Evolutionary conservation across 1,140 invertebrate species (phyloP), one percentile per base, ranked within the genome.

Genomic region (Oryctes rhinoceros): DNA sequence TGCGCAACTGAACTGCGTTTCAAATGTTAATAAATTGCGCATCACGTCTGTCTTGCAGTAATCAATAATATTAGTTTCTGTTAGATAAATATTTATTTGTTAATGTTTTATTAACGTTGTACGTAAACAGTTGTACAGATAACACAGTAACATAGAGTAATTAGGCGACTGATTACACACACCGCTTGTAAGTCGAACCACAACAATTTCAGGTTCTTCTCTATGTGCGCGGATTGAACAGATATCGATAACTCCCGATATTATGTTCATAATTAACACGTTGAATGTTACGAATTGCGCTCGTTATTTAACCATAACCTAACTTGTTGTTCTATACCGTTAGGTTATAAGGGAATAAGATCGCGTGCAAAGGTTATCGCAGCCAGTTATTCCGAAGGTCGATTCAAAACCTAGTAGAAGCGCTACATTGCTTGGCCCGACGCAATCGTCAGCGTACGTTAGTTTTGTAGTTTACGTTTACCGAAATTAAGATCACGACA

Each of bases 331-430:
- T 13, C 20, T 71, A 71, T 24, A 71, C 24, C 65, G 20, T 71
- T 71, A 24, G 5, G 9, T 15, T 71, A 35, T 11, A 71, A 35
- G 24, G 35, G 24, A 30, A 10, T 13, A 71, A 30, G 18, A 71
- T 71, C 35, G 35, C 65, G 65, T 71, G 65, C 24, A 71, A 37
- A 71, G 65, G 65, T 71, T 71, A 71, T 71, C 65, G 35, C 35
- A 24, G 24, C 65, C 24, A 71, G 65, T 71, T 35, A 37, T 35
- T 35, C 35, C 65, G 65, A 71, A 71, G 65, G 65, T 71, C 65
- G 65, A 24, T 71, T 24, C 10, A 35, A 71, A 71, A 59, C n/a
- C 15, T 59, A 44, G 39, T 62, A 62, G 24, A 30, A 30, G 20
- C 53, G 20, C 20, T 62, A 18, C 20, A 20, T 37, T 15, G 30